Conservation (phyloP, 2,888 invertebrate genomes). For the Cryptosula pallasiana region DNA sequence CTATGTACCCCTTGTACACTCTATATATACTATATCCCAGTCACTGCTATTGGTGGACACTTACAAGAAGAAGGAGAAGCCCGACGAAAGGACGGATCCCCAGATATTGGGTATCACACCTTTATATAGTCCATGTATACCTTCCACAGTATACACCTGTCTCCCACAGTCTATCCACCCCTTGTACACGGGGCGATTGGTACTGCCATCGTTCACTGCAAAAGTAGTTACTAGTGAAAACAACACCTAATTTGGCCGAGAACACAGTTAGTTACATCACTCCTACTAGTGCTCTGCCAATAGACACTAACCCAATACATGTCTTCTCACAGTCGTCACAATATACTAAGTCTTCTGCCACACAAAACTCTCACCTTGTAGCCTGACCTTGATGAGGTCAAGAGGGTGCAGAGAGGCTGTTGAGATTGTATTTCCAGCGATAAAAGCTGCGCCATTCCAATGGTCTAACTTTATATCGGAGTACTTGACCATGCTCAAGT, state of each 20-base stretch:
- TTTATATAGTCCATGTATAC: slow-evolving; percentile 79
- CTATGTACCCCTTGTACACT: no score
- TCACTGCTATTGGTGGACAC: no score
- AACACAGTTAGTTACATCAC: no score
- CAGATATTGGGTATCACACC: slow-evolving; percentile 95
- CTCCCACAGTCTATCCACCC: slow-evolving; percentile 49
- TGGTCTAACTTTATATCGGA: slow-evolving; percentile 76
- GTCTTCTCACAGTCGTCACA: no score
- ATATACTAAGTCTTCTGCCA: no score
- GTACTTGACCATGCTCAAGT: not conserved
- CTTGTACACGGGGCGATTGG: slow-evolving; percentile 77
- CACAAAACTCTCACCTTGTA: slow-evolving; percentile 93
- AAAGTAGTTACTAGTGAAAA: no score
- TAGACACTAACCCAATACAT: no score
- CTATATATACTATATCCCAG: not conserved
- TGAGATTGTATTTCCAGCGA: slow-evolving; percentile 91
- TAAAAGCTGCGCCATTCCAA: slow-evolving; percentile 88
- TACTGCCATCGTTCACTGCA: slow-evolving; percentile 79
- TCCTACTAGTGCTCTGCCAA: no score
- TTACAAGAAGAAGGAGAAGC: slow-evolving; percentile 95
- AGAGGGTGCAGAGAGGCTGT: slow-evolving; percentile 90
- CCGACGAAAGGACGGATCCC: slow-evolving; percentile 97
- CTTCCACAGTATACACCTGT: slow-evolving; percentile 73
- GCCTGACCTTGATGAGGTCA: slow-evolving; percentile 95
- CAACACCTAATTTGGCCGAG: no score